These are phyloP conservation scores for Platygyra sinensis DNA, from an alignment of 64 coral and sea anemone genomes.

Conservation along the genomic window DNA sequence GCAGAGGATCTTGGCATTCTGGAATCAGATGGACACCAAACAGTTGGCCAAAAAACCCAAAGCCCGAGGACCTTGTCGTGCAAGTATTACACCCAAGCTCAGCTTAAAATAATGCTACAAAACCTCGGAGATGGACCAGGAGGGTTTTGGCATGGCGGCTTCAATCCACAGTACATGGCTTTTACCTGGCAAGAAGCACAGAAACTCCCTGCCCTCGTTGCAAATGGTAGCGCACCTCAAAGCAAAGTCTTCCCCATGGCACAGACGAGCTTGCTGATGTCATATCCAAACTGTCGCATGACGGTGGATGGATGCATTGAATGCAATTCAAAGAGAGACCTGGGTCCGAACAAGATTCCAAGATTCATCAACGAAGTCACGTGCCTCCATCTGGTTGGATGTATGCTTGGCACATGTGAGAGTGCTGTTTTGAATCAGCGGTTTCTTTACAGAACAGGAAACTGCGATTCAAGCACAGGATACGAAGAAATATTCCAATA, in stretches of 20 bases:
- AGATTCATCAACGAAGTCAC: constrained; percentile 4
- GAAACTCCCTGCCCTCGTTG: not conserved
- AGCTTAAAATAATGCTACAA: not conserved
- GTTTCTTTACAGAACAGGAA: not conserved
- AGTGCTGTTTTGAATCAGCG: not conserved
- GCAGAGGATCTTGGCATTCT: not conserved
- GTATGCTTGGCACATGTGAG: not conserved
- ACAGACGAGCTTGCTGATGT: not conserved
- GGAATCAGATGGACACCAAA: not conserved
- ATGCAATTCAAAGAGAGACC: not conserved
- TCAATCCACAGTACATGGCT: constrained; percentile 36
- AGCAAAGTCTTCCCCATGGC: not conserved
- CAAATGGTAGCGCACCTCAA: not conserved
- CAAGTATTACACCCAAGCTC: not conserved
- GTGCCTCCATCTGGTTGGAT: not conserved
- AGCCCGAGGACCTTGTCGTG: not conserved
- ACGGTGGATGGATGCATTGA: not conserved
- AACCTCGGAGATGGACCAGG: not conserved
- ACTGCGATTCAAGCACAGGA: not conserved
- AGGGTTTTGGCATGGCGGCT: not conserved
- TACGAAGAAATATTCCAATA: not conserved
- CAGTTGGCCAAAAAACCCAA: not conserved
- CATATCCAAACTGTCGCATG: not conserved
- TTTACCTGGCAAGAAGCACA: constrained; percentile 16
- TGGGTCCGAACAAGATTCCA: not conserved